These are phyloP conservation scores for Myopa tessellatipennis DNA, from an alignment of 2,888 invertebrate species.

Conservation along the genomic window DNA sequence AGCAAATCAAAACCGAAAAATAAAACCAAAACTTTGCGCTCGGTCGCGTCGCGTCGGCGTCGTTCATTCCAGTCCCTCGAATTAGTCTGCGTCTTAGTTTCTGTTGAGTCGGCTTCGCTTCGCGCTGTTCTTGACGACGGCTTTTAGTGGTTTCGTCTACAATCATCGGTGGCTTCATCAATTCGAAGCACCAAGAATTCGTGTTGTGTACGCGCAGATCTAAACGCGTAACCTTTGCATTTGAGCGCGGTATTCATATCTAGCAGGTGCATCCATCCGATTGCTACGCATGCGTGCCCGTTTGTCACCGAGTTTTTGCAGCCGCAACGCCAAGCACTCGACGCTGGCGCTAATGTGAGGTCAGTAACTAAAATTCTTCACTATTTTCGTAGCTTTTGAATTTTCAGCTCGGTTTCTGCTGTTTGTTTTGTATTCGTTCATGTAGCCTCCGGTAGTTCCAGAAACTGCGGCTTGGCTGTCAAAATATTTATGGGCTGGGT, in stretches of 20 bases:
- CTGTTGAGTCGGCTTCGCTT: neutral
- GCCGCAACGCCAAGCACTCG: conserved; percentile 27
- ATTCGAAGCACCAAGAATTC: neutral
- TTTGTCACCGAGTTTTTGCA: neutral
- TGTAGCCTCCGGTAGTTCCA: neutral
- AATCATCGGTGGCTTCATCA: neutral
- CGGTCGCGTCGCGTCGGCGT: conserved; percentile 31
- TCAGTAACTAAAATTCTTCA: conserved; percentile 43
- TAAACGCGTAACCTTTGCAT: neutral
- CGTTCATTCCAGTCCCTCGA: conserved; percentile 23
- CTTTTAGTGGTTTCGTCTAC: neutral
- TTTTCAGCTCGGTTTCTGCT: neutral
- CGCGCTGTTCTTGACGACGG: neutral
- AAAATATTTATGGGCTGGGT: neutral
- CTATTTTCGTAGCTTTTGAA: neutral
- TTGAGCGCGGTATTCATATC: neutral
- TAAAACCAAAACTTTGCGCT: conserved; percentile 18
- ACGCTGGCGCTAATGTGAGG: conserved; percentile 49
- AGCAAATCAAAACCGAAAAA: conserved; percentile 19
- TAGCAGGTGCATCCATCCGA: conserved; percentile 20
- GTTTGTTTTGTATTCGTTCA: neutral
- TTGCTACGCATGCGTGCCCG: conserved; percentile 6
- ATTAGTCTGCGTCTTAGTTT: neutral
- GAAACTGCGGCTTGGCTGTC: neutral
- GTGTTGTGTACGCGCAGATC: conserved; percentile 4